Conservation (phyloP, 37 sponge, comb jelly and placozoan species). For the Haliclona indistincta region DNA sequence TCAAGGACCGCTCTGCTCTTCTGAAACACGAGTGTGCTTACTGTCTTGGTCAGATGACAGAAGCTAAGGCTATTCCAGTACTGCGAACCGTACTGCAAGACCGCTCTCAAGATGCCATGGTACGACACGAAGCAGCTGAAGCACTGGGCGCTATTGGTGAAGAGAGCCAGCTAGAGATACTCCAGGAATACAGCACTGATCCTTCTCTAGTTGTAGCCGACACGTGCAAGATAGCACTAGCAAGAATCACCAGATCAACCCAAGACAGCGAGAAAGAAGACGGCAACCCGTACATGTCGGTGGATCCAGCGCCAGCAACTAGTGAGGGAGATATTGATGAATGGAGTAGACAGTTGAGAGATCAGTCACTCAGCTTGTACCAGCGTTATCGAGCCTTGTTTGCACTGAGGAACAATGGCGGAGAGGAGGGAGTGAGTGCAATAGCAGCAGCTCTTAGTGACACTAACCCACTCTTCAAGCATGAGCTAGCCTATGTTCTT, state of each 20-base stretch:
- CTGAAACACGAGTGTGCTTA: conserved; percentile 99
- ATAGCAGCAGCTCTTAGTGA: conserved; percentile 72
- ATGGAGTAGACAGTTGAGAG: conserved; percentile 55
- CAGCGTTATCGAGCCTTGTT: conserved; percentile 91
- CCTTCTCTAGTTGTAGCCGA: conserved; percentile 70
- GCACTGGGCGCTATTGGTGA: conserved; percentile 93
- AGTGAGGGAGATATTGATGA: conserved; percentile 36
- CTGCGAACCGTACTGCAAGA: conserved; percentile 77
- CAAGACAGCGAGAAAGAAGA: conserved; percentile 35
- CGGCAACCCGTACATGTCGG: conserved; percentile 73
- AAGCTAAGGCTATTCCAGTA: conserved; percentile 56
- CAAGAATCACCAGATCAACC: conserved; percentile 66
- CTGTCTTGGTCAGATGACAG: conserved; percentile 94
- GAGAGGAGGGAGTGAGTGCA: conserved; percentile 59
- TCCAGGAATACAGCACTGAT: conserved; percentile 60
- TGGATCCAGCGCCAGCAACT: conserved; percentile 98
- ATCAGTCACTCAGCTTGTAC: conserved; percentile 70
- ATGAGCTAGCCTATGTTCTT: conserved; percentile 96
- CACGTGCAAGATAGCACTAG: conserved; percentile 84
- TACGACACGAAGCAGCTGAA: conserved; percentile 95
- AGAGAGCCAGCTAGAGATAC: not conserved
- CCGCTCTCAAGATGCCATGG: conserved; percentile 81
- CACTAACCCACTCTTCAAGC: conserved; percentile 87
- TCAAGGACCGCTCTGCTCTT: conserved; percentile 76
- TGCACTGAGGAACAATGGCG: conserved; percentile 83